Evolutionary conservation across 2,797 vertebrate genomes (phyloP).

Genomic region (Malurus splendens): DNA sequence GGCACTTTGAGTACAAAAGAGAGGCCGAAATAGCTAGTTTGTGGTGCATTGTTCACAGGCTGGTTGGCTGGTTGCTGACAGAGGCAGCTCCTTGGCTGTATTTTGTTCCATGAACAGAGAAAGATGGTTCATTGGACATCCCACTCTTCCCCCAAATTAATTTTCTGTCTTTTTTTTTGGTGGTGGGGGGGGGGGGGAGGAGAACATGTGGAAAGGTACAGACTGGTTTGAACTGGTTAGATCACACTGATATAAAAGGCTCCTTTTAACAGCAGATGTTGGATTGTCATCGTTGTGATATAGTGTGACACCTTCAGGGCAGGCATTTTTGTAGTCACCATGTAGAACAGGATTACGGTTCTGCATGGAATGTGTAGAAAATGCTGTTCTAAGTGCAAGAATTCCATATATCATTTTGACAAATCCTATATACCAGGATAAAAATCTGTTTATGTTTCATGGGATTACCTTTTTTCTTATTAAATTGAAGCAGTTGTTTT

Average conservation of each 20-base stretch:
- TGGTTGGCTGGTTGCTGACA: not conserved
- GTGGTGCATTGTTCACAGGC: accelerated
- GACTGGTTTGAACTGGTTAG: not conserved
- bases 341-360: not conserved
- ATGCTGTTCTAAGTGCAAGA: not conserved
- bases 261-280: not conserved
- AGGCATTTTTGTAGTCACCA: not conserved
- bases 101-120: not conserved
- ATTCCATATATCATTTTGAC: accelerated
- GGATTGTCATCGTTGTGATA: not conserved
- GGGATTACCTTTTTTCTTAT: not conserved
- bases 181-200: accelerated
- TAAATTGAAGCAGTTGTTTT: not conserved
- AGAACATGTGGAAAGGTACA: not conserved
- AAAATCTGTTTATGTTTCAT: not conserved
- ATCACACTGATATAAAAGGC: not conserved
- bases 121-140: not conserved
- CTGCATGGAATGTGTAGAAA: not conserved
- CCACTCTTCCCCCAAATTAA: not conserved
- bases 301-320: not conserved
- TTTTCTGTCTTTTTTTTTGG: not conserved
- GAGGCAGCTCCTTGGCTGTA: not conserved
- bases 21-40: not conserved
- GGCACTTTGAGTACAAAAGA: not conserved
- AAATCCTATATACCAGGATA: not conserved